Evolutionary conservation across 1,140 invertebrate species (phyloP).

Genomic region (Mamestra configurata): DNA sequence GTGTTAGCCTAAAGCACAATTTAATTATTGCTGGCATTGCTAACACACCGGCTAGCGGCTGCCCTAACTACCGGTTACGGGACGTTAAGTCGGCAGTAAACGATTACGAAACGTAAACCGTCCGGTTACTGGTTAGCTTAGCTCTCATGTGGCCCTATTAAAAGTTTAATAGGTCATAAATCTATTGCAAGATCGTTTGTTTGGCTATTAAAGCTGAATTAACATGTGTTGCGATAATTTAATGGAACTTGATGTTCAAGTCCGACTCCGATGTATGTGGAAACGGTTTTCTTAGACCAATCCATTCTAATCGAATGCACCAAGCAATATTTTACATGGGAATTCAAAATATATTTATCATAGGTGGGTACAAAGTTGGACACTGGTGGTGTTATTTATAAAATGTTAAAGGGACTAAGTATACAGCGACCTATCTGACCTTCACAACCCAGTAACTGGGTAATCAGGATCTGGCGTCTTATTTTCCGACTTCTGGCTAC

Average conservation of each 20-base stretch:
- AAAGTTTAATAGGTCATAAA: slow-evolving; percentile 31
- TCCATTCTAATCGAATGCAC: too few relatives aligned
- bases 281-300: not conserved
- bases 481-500: too few relatives aligned
- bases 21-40: not conserved
- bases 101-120: slow-evolving; percentile 1
- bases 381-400: too few relatives aligned
- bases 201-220: not conserved
- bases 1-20: not conserved
- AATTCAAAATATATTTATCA: too few relatives aligned
- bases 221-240: not conserved
- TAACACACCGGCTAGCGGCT: not conserved
- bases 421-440: too few relatives aligned
- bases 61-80: slow-evolving; percentile 11
- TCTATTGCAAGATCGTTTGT: slow-evolving; percentile 34
- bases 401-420: too few relatives aligned
- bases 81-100: slow-evolving; percentile 2
- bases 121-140: not conserved
- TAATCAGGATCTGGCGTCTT: too few relatives aligned
- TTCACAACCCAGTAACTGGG: too few relatives aligned
- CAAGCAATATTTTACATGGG: too few relatives aligned
- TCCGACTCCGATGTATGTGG: too few relatives aligned
- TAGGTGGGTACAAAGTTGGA: too few relatives aligned
- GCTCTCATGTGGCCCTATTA: slow-evolving; percentile 20
- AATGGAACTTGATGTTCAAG: not conserved